phyloP scores from a whole-genome alignment of 2,113 vertebrate species.

The Bubo scandiacus region DNA sequence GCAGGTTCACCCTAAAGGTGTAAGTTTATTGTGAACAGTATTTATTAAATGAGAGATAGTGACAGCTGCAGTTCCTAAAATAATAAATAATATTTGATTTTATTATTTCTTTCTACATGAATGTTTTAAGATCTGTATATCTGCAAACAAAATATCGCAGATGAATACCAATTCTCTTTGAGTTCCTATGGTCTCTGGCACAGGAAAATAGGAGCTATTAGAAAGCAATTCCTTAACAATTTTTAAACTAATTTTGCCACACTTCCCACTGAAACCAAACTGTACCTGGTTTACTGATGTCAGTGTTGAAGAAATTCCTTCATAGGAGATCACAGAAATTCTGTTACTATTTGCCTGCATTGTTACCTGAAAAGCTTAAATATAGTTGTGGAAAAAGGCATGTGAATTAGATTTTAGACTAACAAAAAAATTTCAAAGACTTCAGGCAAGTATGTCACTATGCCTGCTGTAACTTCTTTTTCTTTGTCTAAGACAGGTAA shows the following conservation, averaged over 20 bases:
- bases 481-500: neutral
- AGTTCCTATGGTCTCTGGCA: neutral
- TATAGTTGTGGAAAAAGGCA: neutral
- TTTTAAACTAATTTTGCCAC: neutral
- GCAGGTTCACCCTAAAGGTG: neutral
- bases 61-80: neutral
- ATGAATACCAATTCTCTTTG: neutral
- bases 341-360: neutral
- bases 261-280: neutral
- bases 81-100: neutral
- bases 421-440: neutral
- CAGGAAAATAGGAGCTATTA: neutral
- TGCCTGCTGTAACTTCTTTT: neutral
- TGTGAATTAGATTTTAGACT: neutral
- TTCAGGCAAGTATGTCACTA: neutral
- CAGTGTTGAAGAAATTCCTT: neutral
- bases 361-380: neutral
- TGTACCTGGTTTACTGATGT: neutral
- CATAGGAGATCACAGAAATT: neutral
- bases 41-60: neutral
- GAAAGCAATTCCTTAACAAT: neutral
- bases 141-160: neutral
- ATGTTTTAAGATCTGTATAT: neutral
- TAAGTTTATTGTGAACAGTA: neutral
- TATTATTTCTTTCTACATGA: neutral